Evolutionary conservation across 2,797 vertebrate species (phyloP).

Genomic region (Molossus alvarezi): DNA sequence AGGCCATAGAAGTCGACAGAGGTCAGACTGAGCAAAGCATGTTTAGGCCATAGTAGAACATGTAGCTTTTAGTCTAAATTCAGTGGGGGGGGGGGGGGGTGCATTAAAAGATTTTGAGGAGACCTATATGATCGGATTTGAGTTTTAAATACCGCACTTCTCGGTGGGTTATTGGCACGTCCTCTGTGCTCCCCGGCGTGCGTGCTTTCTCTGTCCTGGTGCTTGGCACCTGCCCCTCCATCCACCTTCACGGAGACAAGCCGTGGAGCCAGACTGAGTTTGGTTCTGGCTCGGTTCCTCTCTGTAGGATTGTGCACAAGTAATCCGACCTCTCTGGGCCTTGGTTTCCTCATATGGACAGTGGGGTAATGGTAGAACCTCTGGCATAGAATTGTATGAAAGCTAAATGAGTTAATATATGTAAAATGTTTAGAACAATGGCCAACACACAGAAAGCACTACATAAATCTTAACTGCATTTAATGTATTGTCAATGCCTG

Average conservation of each 20-base stretch:
- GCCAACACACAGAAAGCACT: background rate
- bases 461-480: background rate
- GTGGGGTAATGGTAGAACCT: background rate
- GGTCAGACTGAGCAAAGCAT: background rate
- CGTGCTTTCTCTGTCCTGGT: background rate
- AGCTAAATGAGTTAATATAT: background rate
- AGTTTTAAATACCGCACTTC: conserved; percentile 32
- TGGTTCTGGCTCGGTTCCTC: background rate
- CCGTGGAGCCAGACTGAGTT: background rate
- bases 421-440: background rate
- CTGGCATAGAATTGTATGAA: background rate
- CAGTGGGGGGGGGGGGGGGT: background rate
- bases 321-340: background rate
- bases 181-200: fast-evolving
- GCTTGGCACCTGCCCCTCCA: background rate
- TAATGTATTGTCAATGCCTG: background rate
- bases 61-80: background rate
- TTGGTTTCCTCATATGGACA: conserved; percentile 45
- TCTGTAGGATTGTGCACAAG: background rate
- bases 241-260: background rate
- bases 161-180: background rate
- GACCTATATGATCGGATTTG: background rate
- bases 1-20: background rate
- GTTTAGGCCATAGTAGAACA: background rate
- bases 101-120: conserved; percentile 5